These are phyloP conservation scores for Bombus impatiens DNA, from an alignment of 1,140 invertebrate species.

Conservation along the genomic window DNA sequence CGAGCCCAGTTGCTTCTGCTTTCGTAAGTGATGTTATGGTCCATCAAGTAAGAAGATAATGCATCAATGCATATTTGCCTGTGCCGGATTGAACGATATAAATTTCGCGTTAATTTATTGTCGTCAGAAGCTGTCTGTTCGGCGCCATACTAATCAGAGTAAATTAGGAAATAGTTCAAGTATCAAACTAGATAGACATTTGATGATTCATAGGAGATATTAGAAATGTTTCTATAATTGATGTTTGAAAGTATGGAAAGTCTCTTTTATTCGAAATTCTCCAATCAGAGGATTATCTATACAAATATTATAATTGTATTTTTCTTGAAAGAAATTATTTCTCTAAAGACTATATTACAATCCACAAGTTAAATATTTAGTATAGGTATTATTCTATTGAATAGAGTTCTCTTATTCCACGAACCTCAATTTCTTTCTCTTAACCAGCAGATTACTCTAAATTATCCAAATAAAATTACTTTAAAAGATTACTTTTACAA, in stretches of 20 bases:
- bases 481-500: no score
- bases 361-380: not conserved
- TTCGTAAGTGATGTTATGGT: not conserved
- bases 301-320: not conserved
- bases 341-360: not conserved
- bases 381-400: not conserved
- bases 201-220: not conserved
- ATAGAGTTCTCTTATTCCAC: not conserved
- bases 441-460: not conserved
- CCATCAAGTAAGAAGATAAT: not conserved
- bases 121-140: not conserved
- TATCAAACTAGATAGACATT: not conserved
- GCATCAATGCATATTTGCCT: no score
- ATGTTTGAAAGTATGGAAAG: not conserved
- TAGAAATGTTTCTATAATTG: not conserved
- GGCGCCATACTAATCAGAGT: not conserved
- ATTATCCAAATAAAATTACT: no score
- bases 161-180: not conserved
- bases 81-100: not conserved
- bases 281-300: not conserved
- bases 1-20: not conserved
- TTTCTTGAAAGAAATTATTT: not conserved
- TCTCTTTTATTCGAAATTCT: not conserved
- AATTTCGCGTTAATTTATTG: not conserved
- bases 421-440: not conserved